Evolutionary conservation across 2,113 vertebrate genomes (phyloP).

Genomic region (Galeopterus variegatus): DNA sequence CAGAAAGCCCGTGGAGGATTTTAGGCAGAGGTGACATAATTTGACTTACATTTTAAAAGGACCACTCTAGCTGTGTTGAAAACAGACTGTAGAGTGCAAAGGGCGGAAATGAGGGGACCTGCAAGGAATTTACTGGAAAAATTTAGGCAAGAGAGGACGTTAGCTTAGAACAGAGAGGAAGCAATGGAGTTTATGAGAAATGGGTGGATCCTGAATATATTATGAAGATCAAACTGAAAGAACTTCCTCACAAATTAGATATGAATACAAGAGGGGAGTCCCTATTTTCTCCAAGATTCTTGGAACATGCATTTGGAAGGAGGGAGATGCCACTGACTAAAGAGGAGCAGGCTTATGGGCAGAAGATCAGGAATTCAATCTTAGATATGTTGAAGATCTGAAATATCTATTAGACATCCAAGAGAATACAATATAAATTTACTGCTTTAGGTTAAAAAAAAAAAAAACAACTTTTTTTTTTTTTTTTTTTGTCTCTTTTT

Average conservation of each 20-base stretch:
- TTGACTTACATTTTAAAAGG: slow-evolving; percentile 62
- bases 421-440: neutral
- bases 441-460: neutral
- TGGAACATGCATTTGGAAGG: neutral
- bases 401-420: neutral
- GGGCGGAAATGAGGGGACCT: neutral
- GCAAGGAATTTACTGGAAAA: slow-evolving; percentile 30
- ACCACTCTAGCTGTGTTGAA: slow-evolving; percentile 29
- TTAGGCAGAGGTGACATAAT: slow-evolving; percentile 37
- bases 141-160: slow-evolving; percentile 22
- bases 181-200: slow-evolving; percentile 10
- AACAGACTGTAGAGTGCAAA: neutral
- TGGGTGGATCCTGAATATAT: slow-evolving; percentile 4
- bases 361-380: neutral
- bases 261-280: neutral
- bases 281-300: slow-evolving; percentile 47
- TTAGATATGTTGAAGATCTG: neutral
- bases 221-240: slow-evolving; percentile 45
- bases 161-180: slow-evolving; percentile 19
- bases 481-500: too few relatives aligned
- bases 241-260: neutral
- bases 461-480: too few relatives aligned
- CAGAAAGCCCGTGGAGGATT: neutral
- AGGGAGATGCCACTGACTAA: slow-evolving; percentile 11
- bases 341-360: neutral